Base-by-base conservation (phyloP, 2,888 invertebrate species). In the Pristionchus arcanus region DNA sequence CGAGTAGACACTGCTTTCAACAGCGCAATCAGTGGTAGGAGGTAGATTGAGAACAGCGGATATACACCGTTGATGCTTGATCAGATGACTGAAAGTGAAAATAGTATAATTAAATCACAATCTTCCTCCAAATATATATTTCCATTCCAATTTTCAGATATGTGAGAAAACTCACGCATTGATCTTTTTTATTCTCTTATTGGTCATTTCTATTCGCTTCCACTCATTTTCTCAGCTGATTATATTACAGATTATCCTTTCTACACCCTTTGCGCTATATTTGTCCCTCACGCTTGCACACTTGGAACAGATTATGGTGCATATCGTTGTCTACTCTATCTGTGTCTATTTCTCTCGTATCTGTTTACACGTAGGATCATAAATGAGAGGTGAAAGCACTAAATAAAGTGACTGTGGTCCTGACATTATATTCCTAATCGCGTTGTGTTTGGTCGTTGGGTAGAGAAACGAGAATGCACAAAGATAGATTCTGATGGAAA, bases 41-140 rank as follows among this genome's bases (percentile, higher is more conserved):
- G 94, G 94, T 81, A 93, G 59, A 5, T 91, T 90, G 13, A 94
- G 91, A 0, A 93, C 91, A 15, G 89, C 81, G 1, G 92, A 93
- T 55, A 95, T 94, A 86, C 95, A 95, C 34, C 91, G 90, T 37
- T 93, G 93, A 91, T 94, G 92, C 53, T 92, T 90, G 87, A 95
- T 91, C 15, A 95, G 91, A 42, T 90, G 88, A 63, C 92, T 92
- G 90, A 84, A 90, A 90, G 5, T n/a, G 63, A n/a, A 19, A 25
- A 42, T n/a, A 77, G 1, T 7, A 42, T 19, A 19, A 13, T 25
- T 59, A 25, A n/a, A n/a, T n/a, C n/a, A n/a, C n/a, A n/a, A n/a
- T n/a, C n/a, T n/a, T n/a, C n/a, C n/a, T n/a, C n/a, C n/a, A n/a
- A n/a, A n/a, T n/a, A n/a, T n/a, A n/a, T n/a, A n/a, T n/a, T n/a